These are phyloP conservation scores for Charanyca ferruginea DNA, from an alignment of 2,888 invertebrate species.

Conservation along the genomic window DNA sequence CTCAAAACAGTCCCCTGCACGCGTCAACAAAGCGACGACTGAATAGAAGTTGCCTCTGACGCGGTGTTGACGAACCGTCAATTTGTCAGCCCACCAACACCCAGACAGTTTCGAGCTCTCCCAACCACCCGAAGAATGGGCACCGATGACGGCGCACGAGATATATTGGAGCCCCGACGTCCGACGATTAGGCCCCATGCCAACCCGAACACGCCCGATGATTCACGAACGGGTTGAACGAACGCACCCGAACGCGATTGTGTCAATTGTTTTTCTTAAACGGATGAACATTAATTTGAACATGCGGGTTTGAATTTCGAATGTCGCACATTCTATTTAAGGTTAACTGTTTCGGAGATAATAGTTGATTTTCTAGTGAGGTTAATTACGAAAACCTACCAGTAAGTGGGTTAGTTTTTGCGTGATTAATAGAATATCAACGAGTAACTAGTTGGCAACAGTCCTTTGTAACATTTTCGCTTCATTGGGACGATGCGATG, in stretches of 20 bases:
- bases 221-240: slow-evolving; percentile 87
- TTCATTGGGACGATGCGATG: slow-evolving; percentile 46
- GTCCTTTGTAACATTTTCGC: slow-evolving; percentile 25
- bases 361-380: slow-evolving; percentile 57
- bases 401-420: slow-evolving; percentile 53
- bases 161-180: slow-evolving; percentile 85
- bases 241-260: slow-evolving; percentile 76
- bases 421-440: slow-evolving; percentile 52
- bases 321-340: slow-evolving; percentile 69
- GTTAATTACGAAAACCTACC: slow-evolving; percentile 53
- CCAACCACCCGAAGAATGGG: slow-evolving; percentile 87
- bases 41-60: slow-evolving; percentile 72
- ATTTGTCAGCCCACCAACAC: slow-evolving; percentile 88
- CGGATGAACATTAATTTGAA: slow-evolving; percentile 81
- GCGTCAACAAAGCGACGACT: slow-evolving; percentile 65
- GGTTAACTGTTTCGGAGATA: slow-evolving; percentile 65
- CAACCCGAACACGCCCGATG: slow-evolving; percentile 83
- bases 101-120: slow-evolving; percentile 85
- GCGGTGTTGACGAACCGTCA: slow-evolving; percentile 80
- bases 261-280: slow-evolving; percentile 89
- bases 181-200: slow-evolving; percentile 88
- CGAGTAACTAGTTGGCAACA: slow-evolving; percentile 50
- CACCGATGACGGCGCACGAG: slow-evolving; percentile 86
- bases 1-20: slow-evolving; percentile 65
- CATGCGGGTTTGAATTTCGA: slow-evolving; percentile 86